These are phyloP conservation scores for Perizoma flavofasciatum DNA, from an alignment of 2,888 invertebrate species.

Conservation along the genomic window DNA sequence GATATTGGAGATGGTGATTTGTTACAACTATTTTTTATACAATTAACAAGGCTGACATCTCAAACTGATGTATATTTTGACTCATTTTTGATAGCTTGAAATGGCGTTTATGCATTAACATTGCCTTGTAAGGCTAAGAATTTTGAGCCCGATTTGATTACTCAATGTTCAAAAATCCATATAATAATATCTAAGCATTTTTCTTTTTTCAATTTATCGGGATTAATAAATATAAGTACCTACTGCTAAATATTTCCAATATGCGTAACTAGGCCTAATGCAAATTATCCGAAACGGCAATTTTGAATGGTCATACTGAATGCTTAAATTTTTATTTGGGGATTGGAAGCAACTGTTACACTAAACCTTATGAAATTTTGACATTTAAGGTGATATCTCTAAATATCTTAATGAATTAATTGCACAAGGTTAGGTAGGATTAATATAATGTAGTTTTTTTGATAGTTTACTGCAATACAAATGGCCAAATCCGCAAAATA, in stretches of 20 bases:
- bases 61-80: conserved; percentile 8
- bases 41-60: no score
- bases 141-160: neutral
- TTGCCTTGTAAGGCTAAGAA: neutral
- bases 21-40: neutral
- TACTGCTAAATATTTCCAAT: conserved; percentile 1
- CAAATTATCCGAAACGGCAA: conserved; percentile 16
- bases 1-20: neutral
- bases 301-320: conserved; percentile 23
- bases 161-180: neutral
- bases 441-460: conserved; percentile 1
- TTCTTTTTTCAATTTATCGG: no score
- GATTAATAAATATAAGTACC: no score
- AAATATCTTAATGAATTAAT: no score
- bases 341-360: neutral
- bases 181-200: no score
- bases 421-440: no score
- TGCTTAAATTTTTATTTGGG: conserved; percentile 2
- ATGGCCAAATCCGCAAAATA: no score
- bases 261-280: conserved; percentile 13
- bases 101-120: no score
- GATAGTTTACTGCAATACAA: no score
- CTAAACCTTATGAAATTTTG: conserved; percentile 9
- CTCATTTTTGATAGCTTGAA: neutral
- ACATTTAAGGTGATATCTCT: conserved; percentile 13